phyloP scores from a whole-genome alignment of 1,140 invertebrate species.

The Cryptotermes secundus region DNA sequence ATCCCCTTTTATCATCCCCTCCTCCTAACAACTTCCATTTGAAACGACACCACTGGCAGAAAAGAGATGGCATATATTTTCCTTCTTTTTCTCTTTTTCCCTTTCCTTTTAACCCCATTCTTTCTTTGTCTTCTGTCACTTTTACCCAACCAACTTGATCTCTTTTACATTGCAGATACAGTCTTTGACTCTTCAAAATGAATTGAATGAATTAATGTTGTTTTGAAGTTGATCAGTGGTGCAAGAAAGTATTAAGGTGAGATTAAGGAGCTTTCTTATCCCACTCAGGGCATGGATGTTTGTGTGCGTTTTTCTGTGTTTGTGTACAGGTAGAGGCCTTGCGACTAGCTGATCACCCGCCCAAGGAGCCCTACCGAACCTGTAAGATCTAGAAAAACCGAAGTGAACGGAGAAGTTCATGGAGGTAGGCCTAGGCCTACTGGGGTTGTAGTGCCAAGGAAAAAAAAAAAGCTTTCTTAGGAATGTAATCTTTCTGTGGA shows the following conservation, averaged over 20 bases:
- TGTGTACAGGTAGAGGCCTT: too few species aligned
- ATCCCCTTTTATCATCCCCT: background rate
- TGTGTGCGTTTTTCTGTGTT: too few species aligned
- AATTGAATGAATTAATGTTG: background rate
- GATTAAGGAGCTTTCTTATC: too few species aligned
- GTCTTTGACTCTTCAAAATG: constrained; percentile 3
- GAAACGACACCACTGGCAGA: constrained; percentile 10
- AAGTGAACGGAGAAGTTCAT: too few species aligned
- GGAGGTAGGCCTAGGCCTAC: too few species aligned
- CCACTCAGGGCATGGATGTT: too few species aligned
- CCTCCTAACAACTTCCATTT: background rate
- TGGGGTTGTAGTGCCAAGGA: too few species aligned
- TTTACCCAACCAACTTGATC: background rate
- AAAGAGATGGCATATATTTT: background rate
- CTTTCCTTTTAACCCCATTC: background rate
- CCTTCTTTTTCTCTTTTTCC: background rate
- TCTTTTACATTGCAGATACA: constrained; percentile 13
- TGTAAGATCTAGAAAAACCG: too few species aligned
- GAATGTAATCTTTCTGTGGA: background rate
- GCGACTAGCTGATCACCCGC: too few species aligned
- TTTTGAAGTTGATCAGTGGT: background rate
- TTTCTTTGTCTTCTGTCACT: background rate
- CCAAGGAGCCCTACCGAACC: too few species aligned
- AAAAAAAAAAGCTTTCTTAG: background rate
- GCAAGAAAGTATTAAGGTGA: background rate